phyloP scores from a whole-genome alignment of 2,113 vertebrate genomes.

The Pogonocichla stellata region DNA sequence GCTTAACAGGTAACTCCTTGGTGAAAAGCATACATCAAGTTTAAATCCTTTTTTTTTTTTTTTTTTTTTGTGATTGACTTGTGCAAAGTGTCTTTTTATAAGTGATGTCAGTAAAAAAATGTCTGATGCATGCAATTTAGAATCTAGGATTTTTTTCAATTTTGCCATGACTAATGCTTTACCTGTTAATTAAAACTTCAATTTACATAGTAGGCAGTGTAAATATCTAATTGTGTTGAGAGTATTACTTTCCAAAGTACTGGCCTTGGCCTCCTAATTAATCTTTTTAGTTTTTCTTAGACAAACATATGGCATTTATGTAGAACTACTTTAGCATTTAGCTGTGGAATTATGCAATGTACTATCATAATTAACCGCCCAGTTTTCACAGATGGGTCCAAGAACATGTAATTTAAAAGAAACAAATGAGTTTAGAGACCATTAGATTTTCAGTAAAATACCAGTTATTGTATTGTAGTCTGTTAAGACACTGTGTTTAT shows the following conservation, averaged over 20 bases:
- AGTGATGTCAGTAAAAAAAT: neutral
- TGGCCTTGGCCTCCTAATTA: slow-evolving; percentile 75
- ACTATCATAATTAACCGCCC: slow-evolving; percentile 72
- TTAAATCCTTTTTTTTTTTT: neutral
- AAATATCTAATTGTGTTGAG: slow-evolving; percentile 67
- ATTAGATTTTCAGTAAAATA: slow-evolving; percentile 33
- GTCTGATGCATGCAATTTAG: slow-evolving; percentile 13
- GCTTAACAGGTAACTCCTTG: neutral
- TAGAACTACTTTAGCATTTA: slow-evolving; percentile 67
- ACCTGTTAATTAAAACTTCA: slow-evolving; percentile 70
- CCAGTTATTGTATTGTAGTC: slow-evolving; percentile 22
- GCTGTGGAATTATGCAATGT: slow-evolving; percentile 68
- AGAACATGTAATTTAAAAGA: slow-evolving; percentile 73
- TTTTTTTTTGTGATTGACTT: neutral
- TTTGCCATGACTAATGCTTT: slow-evolving; percentile 34
- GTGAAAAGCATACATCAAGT: neutral
- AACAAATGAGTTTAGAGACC: slow-evolving; percentile 48
- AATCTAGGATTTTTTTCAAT: neutral
- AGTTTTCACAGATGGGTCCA: slow-evolving; percentile 71
- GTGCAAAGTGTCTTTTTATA: neutral
- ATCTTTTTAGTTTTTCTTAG: slow-evolving; percentile 69
- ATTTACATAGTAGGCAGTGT: slow-evolving; percentile 36
- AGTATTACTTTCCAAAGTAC: slow-evolving; percentile 56
- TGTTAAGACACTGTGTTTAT: slow-evolving; percentile 10
- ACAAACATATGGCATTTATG: slow-evolving; percentile 76